Percentiles rank a stretch among this genome's conserved stretches.
phyloP scores from a whole-genome alignment of 2,888 invertebrate species.

The Caenorhabditis doughertyi region DNA sequence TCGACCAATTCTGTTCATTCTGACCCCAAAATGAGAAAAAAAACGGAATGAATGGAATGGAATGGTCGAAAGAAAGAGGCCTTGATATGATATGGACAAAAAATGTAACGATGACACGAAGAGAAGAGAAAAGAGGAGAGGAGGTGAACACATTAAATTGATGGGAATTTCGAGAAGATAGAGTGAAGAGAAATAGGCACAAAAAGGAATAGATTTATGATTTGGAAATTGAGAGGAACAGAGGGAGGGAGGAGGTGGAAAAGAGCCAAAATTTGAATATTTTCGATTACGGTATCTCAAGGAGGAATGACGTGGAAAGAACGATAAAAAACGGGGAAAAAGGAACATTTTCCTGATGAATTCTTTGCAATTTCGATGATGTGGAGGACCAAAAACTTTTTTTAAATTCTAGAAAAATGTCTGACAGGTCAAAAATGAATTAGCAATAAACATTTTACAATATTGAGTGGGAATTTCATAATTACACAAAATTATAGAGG shows the following conservation, averaged over 20 bases:
- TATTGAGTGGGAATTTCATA: too few species aligned
- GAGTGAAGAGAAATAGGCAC: conserved; percentile 20
- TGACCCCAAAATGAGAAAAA: not conserved
- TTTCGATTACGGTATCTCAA: too few species aligned
- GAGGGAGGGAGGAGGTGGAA: not conserved
- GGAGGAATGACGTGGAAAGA: too few species aligned
- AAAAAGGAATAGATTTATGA: conserved; percentile 2
- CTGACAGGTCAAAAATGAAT: too few species aligned
- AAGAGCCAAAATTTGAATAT: not conserved
- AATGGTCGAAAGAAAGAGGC: conserved; percentile 8
- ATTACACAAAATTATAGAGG: too few species aligned
- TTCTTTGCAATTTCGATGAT: too few species aligned
- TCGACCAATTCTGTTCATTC: too few species aligned
- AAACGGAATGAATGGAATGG: not conserved
- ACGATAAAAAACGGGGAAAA: too few species aligned
- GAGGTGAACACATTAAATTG: conserved; percentile 53
- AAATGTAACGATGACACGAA: conserved; percentile 45
- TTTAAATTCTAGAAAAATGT: too few species aligned
- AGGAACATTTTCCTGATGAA: too few species aligned
- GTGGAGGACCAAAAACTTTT: too few species aligned
- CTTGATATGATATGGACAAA: conserved; percentile 59
- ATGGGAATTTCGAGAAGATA: conserved; percentile 14
- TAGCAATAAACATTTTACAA: too few species aligned
- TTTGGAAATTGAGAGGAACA: not conserved
- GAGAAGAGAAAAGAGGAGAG: not conserved